Conservation (phyloP, 2,113 vertebrate genomes). For the Synodontis membranacea region DNA sequence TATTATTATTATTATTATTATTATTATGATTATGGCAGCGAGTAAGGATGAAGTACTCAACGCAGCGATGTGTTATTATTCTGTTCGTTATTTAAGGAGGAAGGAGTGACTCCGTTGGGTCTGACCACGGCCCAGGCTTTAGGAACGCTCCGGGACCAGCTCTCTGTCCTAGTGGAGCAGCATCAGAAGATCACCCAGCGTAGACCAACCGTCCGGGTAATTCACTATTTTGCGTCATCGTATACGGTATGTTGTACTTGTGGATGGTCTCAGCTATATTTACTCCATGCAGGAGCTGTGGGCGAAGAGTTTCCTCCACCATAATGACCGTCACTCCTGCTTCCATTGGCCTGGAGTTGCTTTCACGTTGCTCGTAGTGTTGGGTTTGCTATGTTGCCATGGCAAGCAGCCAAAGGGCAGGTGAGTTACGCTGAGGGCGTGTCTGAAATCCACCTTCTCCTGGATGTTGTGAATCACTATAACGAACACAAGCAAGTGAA, state of each 20-base stretch:
- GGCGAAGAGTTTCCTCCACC: constrained; percentile 88
- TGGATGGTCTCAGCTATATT: constrained; percentile 23
- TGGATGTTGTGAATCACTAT: neutral
- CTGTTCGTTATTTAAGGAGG: constrained; percentile 73
- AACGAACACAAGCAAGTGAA: neutral
- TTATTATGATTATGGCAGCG: too few species aligned
- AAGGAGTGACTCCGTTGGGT: constrained; percentile 80
- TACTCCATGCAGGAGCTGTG: constrained; percentile 77
- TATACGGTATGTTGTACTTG: neutral
- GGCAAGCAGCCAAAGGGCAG: constrained; percentile 92
- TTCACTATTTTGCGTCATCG: neutral
- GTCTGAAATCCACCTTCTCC: neutral
- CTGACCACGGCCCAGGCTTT: constrained; percentile 90
- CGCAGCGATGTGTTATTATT: neutral
- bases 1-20: too few species aligned
- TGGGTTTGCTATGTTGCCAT: constrained; percentile 85
- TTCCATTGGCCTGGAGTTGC: constrained; percentile 95
- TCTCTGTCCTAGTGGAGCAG: constrained; percentile 82
- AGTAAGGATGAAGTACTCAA: neutral
- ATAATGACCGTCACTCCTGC: constrained; percentile 91
- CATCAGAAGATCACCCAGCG: constrained; percentile 80
- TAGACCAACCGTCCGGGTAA: constrained; percentile 77
- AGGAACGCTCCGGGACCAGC: constrained; percentile 82
- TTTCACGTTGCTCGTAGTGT: constrained; percentile 84
- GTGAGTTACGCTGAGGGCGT: constrained; percentile 65